Percentiles rank a stretch among this genome's conserved stretches.
Conservation (phyloP, 2,888 invertebrate species). For the Luperina nickerlii region DNA sequence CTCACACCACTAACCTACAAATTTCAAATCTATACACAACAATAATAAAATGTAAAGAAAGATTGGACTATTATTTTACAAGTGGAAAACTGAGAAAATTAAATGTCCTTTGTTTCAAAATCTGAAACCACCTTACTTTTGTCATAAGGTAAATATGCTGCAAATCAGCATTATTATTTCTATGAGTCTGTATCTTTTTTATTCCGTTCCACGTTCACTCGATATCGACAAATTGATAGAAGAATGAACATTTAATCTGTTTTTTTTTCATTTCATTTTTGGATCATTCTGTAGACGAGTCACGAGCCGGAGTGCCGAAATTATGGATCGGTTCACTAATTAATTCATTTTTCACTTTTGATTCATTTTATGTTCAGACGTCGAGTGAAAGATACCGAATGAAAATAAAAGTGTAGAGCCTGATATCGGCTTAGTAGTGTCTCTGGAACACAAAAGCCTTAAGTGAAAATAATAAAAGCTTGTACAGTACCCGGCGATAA, state of each 20-base stretch:
- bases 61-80: no score
- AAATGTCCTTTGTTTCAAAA: background rate
- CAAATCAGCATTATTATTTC: background rate
- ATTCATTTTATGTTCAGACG: background rate
- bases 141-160: background rate
- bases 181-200: no score
- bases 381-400: background rate
- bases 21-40: background rate
- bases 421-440: background rate
- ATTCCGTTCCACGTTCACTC: background rate
- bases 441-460: background rate
- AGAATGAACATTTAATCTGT: background rate
- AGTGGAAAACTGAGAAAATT: background rate
- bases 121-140: background rate
- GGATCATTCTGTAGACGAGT: background rate
- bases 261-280: background rate
- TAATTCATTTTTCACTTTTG: background rate
- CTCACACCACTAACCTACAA: constrained; percentile 20
- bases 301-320: background rate
- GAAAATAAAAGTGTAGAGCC: background rate
- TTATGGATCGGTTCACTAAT: background rate
- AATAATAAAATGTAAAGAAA: background rate
- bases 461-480: background rate
- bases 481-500: no score
- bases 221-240: background rate